Percentiles rank a stretch among this genome's conserved stretches.
Conservation (phyloP, 92 coral and sea anemone species). For the Chrysogorgia sp. region DNA sequence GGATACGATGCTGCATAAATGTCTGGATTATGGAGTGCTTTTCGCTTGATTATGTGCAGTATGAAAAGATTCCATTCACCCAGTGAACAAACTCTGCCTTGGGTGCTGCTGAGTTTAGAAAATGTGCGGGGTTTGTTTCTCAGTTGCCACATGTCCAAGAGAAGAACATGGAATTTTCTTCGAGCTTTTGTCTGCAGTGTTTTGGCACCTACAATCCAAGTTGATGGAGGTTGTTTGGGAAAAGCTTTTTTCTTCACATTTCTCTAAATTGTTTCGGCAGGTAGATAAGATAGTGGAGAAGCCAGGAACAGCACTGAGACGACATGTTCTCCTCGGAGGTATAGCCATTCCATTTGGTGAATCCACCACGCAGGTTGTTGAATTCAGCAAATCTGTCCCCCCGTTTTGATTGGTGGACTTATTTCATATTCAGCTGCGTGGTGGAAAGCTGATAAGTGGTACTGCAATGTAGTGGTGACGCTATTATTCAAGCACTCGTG, state of each 20-base stretch:
- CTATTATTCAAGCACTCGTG: constrained; percentile 4
- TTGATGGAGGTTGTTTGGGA: constrained; percentile 23
- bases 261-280: not conserved
- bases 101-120: constrained; percentile 10
- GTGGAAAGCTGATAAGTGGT: constrained; percentile 5
- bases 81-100: constrained; percentile 18
- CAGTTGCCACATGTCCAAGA: constrained; percentile 21
- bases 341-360: not conserved
- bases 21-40: constrained; percentile 20
- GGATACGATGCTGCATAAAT: constrained; percentile 6
- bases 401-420: constrained; percentile 4
- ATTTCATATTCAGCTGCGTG: constrained; percentile 2
- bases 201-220: constrained; percentile 1
- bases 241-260: not conserved
- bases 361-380: constrained; percentile 3
- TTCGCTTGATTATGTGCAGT: constrained; percentile 4
- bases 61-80: constrained; percentile 5
- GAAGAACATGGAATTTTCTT: constrained; percentile 26
- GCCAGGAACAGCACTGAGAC: constrained; percentile 9
- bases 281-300: not conserved
- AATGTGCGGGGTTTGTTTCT: constrained; percentile 12
- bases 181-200: constrained; percentile 19
- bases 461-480: constrained; percentile 19
- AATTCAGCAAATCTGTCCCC: constrained; percentile 1
- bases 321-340: constrained; percentile 1